Conservation (phyloP, 2,888 invertebrate genomes). For the Trichopria drosophilae region DNA sequence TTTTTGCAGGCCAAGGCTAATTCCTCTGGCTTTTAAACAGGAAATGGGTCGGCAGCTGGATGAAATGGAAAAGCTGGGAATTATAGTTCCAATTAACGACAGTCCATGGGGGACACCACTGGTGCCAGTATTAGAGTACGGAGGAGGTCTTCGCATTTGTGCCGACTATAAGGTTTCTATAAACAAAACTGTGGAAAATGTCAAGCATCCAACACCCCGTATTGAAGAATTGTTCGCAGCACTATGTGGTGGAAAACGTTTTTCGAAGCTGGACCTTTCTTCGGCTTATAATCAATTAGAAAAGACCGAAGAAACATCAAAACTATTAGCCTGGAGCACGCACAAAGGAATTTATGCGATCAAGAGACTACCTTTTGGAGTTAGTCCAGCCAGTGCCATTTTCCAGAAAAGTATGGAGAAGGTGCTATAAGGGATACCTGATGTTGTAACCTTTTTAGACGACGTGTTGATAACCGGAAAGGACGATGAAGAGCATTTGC, state of each 20-base stretch:
- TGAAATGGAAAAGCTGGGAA: conserved; percentile 14
- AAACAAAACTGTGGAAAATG: conserved; percentile 36
- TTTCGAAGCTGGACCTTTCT: conserved; percentile 40
- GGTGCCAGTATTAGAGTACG: conserved; percentile 30
- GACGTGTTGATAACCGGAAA: conserved; percentile 41
- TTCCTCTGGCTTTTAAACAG: conserved; percentile 26
- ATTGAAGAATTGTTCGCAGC: conserved; percentile 41
- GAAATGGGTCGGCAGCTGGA: conserved; percentile 22
- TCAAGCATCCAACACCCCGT: conserved; percentile 41
- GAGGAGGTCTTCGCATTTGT: conserved; percentile 31
- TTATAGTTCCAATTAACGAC: conserved; percentile 11
- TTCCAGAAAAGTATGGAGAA: conserved; percentile 47
- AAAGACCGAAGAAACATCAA: conserved; percentile 39
- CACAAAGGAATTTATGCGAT: conserved; percentile 33
- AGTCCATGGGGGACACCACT: conserved; percentile 33
- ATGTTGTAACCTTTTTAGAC: conserved; percentile 35
- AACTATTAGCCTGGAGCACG: conserved; percentile 42
- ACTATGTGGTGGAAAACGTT: conserved; percentile 22
- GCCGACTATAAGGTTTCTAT: conserved; percentile 41
- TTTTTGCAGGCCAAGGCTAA: conserved; percentile 23
- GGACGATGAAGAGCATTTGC: conserved; percentile 35
- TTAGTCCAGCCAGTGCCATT: conserved; percentile 48
- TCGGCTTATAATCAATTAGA: conserved; percentile 48
- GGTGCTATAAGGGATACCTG: conserved; percentile 36
- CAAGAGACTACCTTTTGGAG: conserved; percentile 46